phyloP scores from a whole-genome alignment of 2,797 vertebrate genomes.

The Gymnothorax javanicus region DNA sequence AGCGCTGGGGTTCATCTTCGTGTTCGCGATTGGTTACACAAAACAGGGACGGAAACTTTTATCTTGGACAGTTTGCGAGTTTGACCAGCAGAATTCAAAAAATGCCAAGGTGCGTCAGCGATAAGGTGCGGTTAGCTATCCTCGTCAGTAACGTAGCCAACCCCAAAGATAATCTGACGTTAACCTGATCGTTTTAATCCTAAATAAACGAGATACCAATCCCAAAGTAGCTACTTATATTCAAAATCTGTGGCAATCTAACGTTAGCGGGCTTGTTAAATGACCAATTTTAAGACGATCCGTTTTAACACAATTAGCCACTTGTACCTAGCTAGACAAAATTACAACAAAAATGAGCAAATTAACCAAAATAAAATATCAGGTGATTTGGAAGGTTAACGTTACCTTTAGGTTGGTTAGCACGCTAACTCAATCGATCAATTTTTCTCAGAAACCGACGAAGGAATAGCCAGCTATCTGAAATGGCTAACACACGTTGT shows the following conservation, averaged over 20 bases:
- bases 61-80: not conserved
- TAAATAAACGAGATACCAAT: not conserved
- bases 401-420: not conserved
- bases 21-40: not conserved
- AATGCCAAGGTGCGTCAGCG: constrained; percentile 5
- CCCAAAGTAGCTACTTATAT: not conserved
- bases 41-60: not conserved
- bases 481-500: not conserved
- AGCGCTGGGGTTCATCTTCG: constrained; percentile 91
- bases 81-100: not conserved
- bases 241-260: not conserved
- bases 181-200: not conserved
- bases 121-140: not conserved
- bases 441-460: not conserved
- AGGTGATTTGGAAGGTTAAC: not conserved
- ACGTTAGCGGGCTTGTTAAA: not conserved
- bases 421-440: not conserved
- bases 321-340: not conserved
- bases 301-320: not conserved
- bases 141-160: not conserved
- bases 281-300: not conserved
- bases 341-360: not conserved
- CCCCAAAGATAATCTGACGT: constrained; percentile 8
- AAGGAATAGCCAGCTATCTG: not conserved
- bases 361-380: not conserved